These are phyloP conservation scores for Heliconius melpomene DNA, from an alignment of 1,140 invertebrate species.

Conservation along the genomic window DNA sequence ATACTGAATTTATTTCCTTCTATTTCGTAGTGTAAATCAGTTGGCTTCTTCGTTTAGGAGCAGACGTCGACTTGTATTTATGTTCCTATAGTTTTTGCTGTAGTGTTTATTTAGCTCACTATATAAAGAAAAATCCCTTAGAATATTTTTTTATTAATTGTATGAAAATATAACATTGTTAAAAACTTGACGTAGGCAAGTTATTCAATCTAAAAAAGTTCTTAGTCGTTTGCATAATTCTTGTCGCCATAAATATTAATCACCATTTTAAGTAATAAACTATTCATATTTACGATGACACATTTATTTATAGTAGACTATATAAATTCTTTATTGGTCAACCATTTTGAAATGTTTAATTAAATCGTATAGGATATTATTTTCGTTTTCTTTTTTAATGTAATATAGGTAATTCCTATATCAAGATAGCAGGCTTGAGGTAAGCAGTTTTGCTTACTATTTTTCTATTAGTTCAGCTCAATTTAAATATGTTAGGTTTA, in stretches of 20 bases:
- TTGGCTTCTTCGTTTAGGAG: constrained; percentile 19
- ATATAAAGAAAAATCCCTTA: background rate
- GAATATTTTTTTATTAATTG: background rate
- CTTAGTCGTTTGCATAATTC: background rate
- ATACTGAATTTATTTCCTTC: constrained; percentile 43
- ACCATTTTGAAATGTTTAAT: background rate
- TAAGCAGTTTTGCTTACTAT: background rate
- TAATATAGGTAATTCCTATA: background rate
- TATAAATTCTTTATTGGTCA: background rate
- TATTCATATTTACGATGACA: constrained; percentile 5
- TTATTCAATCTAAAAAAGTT: constrained; percentile 12
- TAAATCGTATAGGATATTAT: background rate
- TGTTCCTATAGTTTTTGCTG: constrained; percentile 17
- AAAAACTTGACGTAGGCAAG: background rate
- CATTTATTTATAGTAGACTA: background rate
- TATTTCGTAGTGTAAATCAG: constrained; percentile 34
- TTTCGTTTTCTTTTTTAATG: background rate
- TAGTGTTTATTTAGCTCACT: background rate
- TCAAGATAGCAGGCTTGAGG: background rate
- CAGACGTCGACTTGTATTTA: background rate
- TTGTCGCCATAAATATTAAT: constrained; percentile 8
- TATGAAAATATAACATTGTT: background rate
- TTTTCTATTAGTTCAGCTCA: too few relatives aligned
- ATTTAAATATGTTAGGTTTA: too few relatives aligned
- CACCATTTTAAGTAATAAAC: constrained; percentile 1